Conservation (phyloP, 2,113 vertebrate genomes). For the Chunga burmeisteri region DNA sequence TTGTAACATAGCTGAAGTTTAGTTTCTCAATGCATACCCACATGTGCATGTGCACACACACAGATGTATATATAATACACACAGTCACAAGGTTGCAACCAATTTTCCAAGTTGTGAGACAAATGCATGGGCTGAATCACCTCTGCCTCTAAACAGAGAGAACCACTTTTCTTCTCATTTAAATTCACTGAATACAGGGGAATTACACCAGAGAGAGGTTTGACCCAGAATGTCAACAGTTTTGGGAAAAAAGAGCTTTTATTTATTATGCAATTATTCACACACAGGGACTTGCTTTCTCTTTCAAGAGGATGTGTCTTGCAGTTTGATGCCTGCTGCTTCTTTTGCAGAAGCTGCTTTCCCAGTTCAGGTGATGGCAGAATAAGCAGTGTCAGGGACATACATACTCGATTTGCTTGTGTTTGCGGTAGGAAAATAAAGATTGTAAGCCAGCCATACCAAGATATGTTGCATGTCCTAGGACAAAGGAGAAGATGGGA, state of each 20-base stretch:
- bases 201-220: neutral
- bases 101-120: constrained; percentile 16
- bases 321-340: neutral
- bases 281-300: neutral
- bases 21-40: neutral
- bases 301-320: constrained; percentile 25
- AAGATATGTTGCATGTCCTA: neutral
- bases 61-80: neutral
- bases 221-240: constrained; percentile 37
- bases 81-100: neutral
- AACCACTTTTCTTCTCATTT: neutral
- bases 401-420: neutral
- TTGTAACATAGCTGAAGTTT: neutral
- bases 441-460: neutral
- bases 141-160: neutral
- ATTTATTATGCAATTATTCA: constrained; percentile 54
- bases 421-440: neutral
- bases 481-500: neutral
- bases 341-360: neutral
- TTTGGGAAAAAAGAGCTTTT: constrained; percentile 21
- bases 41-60: neutral
- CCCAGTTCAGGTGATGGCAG: neutral
- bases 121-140: neutral
- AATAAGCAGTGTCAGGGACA: constrained; percentile 3
- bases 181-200: constrained; percentile 1